phyloP scores from a whole-genome alignment of 2,113 vertebrate genomes.

The Desmodus rotundus region DNA sequence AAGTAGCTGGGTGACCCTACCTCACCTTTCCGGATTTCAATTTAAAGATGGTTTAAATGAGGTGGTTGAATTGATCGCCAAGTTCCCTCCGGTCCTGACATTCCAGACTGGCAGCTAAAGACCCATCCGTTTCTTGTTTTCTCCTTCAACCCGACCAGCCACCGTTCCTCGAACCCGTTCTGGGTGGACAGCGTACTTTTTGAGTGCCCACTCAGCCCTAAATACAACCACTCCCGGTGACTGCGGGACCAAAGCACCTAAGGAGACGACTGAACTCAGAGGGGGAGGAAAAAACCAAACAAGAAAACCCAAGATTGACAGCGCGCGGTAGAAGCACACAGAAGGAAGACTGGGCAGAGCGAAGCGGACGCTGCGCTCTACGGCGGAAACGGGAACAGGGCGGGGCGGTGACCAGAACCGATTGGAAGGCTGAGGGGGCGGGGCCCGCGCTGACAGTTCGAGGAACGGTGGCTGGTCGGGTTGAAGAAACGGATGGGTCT shows the following conservation, averaged over 20 bases:
- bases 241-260: neutral
- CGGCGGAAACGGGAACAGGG: too few relatives aligned
- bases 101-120: neutral
- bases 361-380: fast-evolving
- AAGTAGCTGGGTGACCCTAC: neutral
- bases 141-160: neutral
- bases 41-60: neutral
- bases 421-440: neutral
- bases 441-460: neutral
- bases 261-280: fast-evolving
- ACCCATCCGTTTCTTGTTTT: neutral
- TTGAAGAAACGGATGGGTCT: neutral
- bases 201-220: neutral
- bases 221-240: neutral
- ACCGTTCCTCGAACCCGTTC: neutral
- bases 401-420: neutral
- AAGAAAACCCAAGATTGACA: fast-evolving
- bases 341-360: fast-evolving
- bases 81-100: neutral
- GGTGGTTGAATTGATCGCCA: neutral
- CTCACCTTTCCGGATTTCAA: neutral
- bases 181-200: neutral
- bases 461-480: too few relatives aligned
- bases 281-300: neutral
- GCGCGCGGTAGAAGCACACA: fast-evolving